Percentiles rank a stretch among this genome's conserved stretches.
These are phyloP conservation scores for Sebastes iracundus DNA, from an alignment of 2,797 vertebrate genomes.

Conservation along the genomic window DNA sequence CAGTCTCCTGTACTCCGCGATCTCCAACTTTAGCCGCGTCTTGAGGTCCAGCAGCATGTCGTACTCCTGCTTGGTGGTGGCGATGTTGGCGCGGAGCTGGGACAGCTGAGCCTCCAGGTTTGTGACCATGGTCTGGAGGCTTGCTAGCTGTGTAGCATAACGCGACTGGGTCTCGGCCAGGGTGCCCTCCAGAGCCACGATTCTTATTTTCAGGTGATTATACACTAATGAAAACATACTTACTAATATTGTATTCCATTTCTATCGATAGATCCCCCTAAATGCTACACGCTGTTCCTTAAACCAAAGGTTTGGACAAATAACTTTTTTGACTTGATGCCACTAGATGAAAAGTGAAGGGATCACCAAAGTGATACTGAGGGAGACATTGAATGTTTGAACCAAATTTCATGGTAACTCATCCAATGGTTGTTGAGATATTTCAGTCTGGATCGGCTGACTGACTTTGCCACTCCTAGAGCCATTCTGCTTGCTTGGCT, in stretches of 20 bases:
- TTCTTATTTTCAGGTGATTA: too few relatives aligned
- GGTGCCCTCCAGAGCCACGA: constrained; percentile 68
- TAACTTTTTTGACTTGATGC: too few relatives aligned
- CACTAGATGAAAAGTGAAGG: background rate
- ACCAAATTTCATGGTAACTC: too few relatives aligned
- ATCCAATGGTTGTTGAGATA: too few relatives aligned
- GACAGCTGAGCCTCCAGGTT: constrained; percentile 78
- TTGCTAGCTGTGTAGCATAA: constrained; percentile 62
- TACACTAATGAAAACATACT: too few relatives aligned
- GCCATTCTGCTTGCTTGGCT: too few relatives aligned
- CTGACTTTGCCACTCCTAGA: too few relatives aligned
- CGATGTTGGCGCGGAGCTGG: constrained; percentile 83
- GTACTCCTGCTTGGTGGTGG: constrained; percentile 87
- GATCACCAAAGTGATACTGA: too few relatives aligned
- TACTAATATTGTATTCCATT: too few relatives aligned
- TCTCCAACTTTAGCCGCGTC: constrained; percentile 92
- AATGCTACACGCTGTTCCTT: background rate
- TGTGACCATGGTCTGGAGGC: constrained; percentile 84
- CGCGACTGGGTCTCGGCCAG: constrained; percentile 75
- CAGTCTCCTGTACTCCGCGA: constrained; percentile 91
- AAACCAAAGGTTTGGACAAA: background rate
- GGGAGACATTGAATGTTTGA: too few relatives aligned
- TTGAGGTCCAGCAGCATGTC: constrained; percentile 90
- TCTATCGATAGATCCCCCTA: too few relatives aligned
- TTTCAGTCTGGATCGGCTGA: too few relatives aligned